Base-by-base conservation (phyloP, 2,797 vertebrate species). In the Fistularia commersonii region DNA sequence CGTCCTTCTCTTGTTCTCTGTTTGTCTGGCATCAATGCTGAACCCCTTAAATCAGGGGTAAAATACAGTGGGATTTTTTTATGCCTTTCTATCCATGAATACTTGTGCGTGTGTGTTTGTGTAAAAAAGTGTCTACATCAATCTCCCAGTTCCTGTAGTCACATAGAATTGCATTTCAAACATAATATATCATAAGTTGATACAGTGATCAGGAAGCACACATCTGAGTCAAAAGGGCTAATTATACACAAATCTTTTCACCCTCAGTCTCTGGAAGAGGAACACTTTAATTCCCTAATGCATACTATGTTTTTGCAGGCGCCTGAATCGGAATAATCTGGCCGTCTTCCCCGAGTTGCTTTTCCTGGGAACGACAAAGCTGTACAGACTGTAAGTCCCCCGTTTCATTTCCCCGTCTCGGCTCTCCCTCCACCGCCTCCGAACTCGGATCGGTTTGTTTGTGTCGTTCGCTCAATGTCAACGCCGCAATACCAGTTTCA, bases 351-450 rank as follows among this genome's bases (percentile, higher is more conserved):
- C 97, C 11, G 97, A 99, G 79, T 87, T 99, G 82, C 93, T 99
- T 69, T 99, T 98, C 82, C 92, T 99, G 73, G 94, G 93, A 76
- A 97, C 94, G 0, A 87, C 93, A 0, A 99, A 99, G 82, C 91
- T 99, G 32, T 96, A 97, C 91, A 93, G 97, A 82, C 93, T 99
- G 97, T 99, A 91, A 99, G 97, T 99, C n/a, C n/a, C 74, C 43
- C 62, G 66, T 42, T 72, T 74, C 69, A 56, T 35, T 58, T 69
- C 37, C 2, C 58, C 6, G 42, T 48, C 67, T 54, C 38, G 40
- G 9, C 55, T 51, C 11, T 32, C 11, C 8, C 35, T 41, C 10
- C 53, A 54, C 51, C 51, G n/a, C 50, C 35, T 45, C 54, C 41
- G 39, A 41, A 32, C 5, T 39, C 3, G 57, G 49, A 50, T 52